phyloP scores from a whole-genome alignment of 2,888 invertebrate genomes.

The Drosophila atripex region DNA sequence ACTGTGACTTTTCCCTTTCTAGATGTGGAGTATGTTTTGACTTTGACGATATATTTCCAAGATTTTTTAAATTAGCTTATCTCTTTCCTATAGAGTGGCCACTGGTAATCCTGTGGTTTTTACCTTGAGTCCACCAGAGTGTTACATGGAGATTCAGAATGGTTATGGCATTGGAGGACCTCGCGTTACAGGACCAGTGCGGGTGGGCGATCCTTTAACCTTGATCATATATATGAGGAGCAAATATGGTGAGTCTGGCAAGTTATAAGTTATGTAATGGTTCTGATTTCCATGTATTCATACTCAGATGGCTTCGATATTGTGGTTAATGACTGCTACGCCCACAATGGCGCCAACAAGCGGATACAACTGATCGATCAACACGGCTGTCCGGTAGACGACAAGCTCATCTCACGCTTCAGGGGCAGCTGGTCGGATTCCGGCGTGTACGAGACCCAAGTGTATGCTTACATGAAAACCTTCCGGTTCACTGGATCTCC shows the following conservation, averaged over 20 bases:
- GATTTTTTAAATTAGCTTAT: background rate
- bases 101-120: conserved; percentile 97
- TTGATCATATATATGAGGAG: conserved; percentile 97
- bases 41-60: no score
- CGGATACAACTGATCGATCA: conserved; percentile 96
- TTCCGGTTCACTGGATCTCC: conserved; percentile 95
- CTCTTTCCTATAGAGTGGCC: conserved; percentile 88
- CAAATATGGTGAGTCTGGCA: conserved; percentile 90
- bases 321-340: conserved; percentile 96
- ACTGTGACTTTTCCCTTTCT: conserved; percentile 97
- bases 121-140: conserved; percentile 95
- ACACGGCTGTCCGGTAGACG: conserved; percentile 96
- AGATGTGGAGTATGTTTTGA: conserved; percentile 93
- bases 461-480: conserved; percentile 97
- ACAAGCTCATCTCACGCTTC: conserved; percentile 95
- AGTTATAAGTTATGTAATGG: background rate
- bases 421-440: conserved; percentile 96
- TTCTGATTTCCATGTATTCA: background rate
- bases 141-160: conserved; percentile 97
- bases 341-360: conserved; percentile 96
- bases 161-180: conserved; percentile 95
- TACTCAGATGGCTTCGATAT: conserved; percentile 95
- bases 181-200: conserved; percentile 93
- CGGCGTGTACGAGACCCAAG: conserved; percentile 95
- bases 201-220: conserved; percentile 96